A percentile compares a stretch with the other conserved stretches of the same genome.
Evolutionary conservation across 2,113 vertebrate species (phyloP).

Genomic region (Corythaixoides concolor): DNA sequence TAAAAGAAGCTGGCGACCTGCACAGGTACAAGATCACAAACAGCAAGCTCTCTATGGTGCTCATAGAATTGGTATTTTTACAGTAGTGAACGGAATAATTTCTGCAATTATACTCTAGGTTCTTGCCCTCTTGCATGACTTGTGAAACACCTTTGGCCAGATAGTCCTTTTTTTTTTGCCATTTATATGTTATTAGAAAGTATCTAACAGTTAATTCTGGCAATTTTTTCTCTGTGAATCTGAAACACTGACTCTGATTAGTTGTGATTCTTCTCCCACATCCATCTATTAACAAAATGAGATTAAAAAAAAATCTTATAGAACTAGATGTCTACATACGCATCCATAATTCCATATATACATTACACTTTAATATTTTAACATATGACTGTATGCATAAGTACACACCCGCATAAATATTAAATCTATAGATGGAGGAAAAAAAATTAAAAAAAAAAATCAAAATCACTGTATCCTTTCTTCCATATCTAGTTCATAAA

Average conservation of each 20-base stretch:
- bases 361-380: background rate
- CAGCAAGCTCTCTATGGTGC: background rate
- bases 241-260: background rate
- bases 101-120: background rate
- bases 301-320: background rate
- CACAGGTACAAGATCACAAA: background rate
- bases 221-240: background rate
- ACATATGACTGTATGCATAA: background rate
- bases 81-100: background rate
- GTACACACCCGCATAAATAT: background rate
- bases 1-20: conserved; percentile 94
- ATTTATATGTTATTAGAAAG: background rate
- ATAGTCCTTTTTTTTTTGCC: background rate
- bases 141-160: background rate
- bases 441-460: background rate
- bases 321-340: background rate
- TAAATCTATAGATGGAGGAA: background rate
- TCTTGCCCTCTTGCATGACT: background rate
- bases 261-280: background rate
- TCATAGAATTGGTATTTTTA: background rate
- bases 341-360: background rate
- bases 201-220: background rate
- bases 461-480: background rate
- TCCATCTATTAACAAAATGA: background rate
- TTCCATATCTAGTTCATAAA: background rate